These are phyloP conservation scores for Microctenopoma stevenorrisi DNA, from an alignment of 2,797 vertebrate genomes.

Conservation along the genomic window DNA sequence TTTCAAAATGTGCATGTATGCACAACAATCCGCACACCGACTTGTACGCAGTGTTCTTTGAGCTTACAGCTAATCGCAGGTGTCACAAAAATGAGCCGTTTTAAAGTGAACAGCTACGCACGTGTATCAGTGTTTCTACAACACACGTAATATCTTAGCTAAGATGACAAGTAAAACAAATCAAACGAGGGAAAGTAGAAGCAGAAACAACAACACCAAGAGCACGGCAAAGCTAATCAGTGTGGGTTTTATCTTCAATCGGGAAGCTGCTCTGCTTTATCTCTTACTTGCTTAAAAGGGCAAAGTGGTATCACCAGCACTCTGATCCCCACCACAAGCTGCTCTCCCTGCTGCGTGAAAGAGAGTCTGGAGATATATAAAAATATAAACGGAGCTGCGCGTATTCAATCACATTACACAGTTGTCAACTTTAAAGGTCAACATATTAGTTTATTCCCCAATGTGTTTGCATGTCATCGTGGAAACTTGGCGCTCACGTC, in stretches of 20 bases:
- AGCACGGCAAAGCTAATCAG: conserved; percentile 58
- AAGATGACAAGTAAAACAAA: conserved; percentile 7
- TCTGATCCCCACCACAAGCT: conserved; percentile 58
- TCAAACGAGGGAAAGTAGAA: neutral
- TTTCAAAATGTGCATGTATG: conserved; percentile 3
- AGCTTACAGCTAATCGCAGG: neutral
- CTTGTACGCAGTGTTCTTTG: neutral
- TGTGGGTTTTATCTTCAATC: conserved; percentile 66
- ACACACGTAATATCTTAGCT: conserved; percentile 13
- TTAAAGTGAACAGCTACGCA: conserved; percentile 3
- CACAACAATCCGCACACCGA: conserved; percentile 3
- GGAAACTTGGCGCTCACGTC: conserved; percentile 9
- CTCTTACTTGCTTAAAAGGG: conserved; percentile 60
- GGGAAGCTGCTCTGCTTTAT: conserved; percentile 60
- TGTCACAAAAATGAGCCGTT: neutral
- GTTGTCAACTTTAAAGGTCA: conserved; percentile 84
- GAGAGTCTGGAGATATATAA: conserved; percentile 48
- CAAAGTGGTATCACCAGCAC: conserved; percentile 49
- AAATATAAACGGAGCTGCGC: conserved; percentile 49
- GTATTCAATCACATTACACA: conserved; percentile 78
- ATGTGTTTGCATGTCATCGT: conserved; percentile 37
- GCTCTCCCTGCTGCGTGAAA: conserved; percentile 47
- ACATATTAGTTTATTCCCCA: conserved; percentile 69
- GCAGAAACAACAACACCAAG: conserved; percentile 35
- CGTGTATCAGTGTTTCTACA: conserved; percentile 4